phyloP scores from a whole-genome alignment of 2,888 invertebrate species.

The Adela reaumurella region DNA sequence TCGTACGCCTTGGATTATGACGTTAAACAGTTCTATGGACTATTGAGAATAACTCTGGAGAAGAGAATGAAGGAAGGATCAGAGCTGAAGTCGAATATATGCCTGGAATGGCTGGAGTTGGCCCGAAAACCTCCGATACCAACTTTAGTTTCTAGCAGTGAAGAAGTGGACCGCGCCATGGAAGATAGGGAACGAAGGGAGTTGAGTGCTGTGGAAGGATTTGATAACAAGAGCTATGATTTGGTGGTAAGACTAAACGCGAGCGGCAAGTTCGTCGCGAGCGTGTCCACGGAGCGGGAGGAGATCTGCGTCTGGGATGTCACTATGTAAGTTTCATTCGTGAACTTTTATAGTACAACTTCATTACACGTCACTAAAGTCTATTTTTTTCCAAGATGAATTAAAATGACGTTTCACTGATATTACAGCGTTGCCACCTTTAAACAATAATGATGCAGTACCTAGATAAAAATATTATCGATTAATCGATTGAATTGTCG shows the following conservation, averaged over 20 bases:
- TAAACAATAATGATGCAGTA: no score
- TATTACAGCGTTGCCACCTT: no score
- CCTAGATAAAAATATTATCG: no score
- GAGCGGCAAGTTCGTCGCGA: conserved; percentile 69
- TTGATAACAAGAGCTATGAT: conserved; percentile 53
- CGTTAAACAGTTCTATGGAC: conserved; percentile 77
- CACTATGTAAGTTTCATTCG: conserved; percentile 25
- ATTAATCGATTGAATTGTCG: no score
- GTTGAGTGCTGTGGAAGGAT: conserved; percentile 31
- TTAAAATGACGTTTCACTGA: no score
- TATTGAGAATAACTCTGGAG: conserved; percentile 43
- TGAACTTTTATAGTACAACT: background rate
- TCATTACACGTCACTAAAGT: background rate
- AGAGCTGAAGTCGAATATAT: conserved; percentile 31
- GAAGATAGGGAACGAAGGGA: conserved; percentile 22
- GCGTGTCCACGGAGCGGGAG: conserved; percentile 68
- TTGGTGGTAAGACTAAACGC: conserved; percentile 61
- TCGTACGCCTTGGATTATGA: conserved; percentile 74
- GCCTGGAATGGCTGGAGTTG: conserved; percentile 40
- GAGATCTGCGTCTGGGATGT: conserved; percentile 84
- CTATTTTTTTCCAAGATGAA: no score
- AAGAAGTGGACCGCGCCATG: conserved; percentile 33
- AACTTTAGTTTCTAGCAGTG: conserved; percentile 58
- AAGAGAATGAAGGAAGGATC: conserved; percentile 30
- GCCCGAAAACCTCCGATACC: conserved; percentile 56